Base-by-base conservation (phyloP, 2,888 invertebrate genomes). In the Physocephala rufipes region DNA sequence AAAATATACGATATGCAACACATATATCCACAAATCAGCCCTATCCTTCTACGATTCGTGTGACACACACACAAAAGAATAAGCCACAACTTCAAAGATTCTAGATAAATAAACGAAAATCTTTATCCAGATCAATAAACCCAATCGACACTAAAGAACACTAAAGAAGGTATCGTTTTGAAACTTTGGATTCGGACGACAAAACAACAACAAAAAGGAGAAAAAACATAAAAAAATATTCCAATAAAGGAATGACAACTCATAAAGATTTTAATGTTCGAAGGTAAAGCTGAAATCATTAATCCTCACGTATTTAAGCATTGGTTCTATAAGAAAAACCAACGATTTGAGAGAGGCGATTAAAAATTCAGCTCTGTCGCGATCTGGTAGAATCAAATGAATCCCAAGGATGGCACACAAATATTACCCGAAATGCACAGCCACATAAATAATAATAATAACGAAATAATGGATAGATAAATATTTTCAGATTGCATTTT, bases 291-390 rank as follows among this genome's bases (percentile, higher is more conserved):
- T 70, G 72, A 72, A 72, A 74, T 70, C 21, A 67, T 70, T 68
- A 72, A 72, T 71, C 74, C 74, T 73, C 67, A 74, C 72, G n/a
- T n/a, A 72, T 69, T 72, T 70, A 64, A 66, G 66, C 66, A 43
- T 21, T 62, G 21, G 26, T n/a, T n/a, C 55, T 55, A 55, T 21
- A 9, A 36, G 36, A 36, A 36, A 36, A 36, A 36, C 36, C 5
- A 36, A 36, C n/a, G 36, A 36, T 9, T 36, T 36, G 9, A 36
- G 36, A 36, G 4, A 4, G 36, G 9, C 36, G 9, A 4, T 7
- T 9, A 36, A 36, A n/a, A n/a, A n/a, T n/a, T n/a, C n/a, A n/a
- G n/a, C n/a, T n/a, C n/a, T n/a, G n/a, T n/a, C n/a, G n/a, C n/a
- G n/a, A n/a, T n/a, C n/a, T n/a, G n/a, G n/a, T n/a, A n/a, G n/a